These are phyloP conservation scores for Phortica magna DNA, from an alignment of 2,888 invertebrate genomes.

Conservation along the genomic window DNA sequence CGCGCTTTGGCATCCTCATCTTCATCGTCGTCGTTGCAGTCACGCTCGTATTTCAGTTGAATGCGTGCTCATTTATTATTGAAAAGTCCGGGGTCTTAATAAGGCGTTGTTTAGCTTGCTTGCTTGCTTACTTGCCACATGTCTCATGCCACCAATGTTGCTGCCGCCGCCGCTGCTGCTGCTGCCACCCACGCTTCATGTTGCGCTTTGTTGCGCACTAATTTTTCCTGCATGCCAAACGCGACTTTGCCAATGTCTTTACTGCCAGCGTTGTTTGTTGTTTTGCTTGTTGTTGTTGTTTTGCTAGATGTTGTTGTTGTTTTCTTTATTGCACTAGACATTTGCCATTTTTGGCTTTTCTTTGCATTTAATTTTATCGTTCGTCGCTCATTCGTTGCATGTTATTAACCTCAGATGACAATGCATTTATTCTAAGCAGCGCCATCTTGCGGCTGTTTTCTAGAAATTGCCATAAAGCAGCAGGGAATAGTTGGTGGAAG, in stretches of 20 bases:
- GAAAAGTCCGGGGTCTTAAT: constrained; percentile 4
- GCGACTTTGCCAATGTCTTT: background rate
- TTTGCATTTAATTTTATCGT: constrained; percentile 33
- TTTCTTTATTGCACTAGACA: background rate
- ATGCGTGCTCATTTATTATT: constrained; percentile 34
- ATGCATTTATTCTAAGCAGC: constrained; percentile 14
- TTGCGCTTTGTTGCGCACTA: constrained; percentile 32
- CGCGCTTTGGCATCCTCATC: too few relatives aligned
- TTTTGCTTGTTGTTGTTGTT: background rate
- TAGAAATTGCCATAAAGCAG: background rate
- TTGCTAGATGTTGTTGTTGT: background rate
- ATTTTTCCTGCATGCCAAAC: constrained; percentile 20
- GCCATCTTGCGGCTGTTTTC: constrained; percentile 2
- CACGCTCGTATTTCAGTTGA: constrained; percentile 18
- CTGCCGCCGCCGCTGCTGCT: background rate
- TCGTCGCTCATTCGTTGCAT: constrained; percentile 50
- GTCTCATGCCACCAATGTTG: background rate
- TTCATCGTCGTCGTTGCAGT: background rate
- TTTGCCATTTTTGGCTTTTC: background rate
- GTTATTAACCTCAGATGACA: constrained; percentile 53
- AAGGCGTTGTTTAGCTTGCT: constrained; percentile 1
- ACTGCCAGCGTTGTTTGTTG: background rate
- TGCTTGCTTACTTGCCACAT: background rate
- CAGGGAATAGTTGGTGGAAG: too few relatives aligned
- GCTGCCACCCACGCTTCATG: constrained; percentile 31